phyloP scores from a whole-genome alignment of 2,113 vertebrate species.

The Eudyptes chrysolophus region DNA sequence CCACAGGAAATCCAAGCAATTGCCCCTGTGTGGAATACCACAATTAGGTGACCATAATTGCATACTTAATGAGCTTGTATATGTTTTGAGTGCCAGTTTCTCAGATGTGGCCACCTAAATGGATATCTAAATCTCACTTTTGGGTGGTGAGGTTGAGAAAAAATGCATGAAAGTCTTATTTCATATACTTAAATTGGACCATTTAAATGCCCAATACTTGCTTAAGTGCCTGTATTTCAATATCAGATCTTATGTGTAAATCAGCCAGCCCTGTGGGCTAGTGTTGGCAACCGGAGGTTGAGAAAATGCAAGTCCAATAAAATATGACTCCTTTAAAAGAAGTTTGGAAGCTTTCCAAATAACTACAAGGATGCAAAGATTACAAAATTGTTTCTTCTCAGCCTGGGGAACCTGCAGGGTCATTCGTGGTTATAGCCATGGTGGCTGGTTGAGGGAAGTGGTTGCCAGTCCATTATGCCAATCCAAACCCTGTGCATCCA shows the following conservation, averaged over 20 bases:
- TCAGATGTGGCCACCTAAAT: conserved; percentile 55
- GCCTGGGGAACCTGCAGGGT: not conserved
- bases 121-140: conserved; percentile 34
- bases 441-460: not conserved
- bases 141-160: conserved; percentile 34
- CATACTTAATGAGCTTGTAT: conserved; percentile 31
- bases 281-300: not conserved
- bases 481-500: not conserved
- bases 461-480: not conserved
- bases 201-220: not conserved
- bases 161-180: conserved; percentile 15
- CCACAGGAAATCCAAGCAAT: conserved; percentile 62
- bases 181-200: conserved; percentile 6
- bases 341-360: not conserved
- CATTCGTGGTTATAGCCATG: not conserved
- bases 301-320: not conserved
- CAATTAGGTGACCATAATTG: conserved; percentile 56
- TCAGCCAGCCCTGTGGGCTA: not conserved
- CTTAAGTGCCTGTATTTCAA: not conserved
- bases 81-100: not conserved
- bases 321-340: not conserved
- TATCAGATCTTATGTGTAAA: not conserved
- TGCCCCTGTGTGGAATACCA: conserved; percentile 29
- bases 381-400: not conserved
- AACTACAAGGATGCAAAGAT: not conserved